Base-by-base conservation (phyloP, 2,113 vertebrate genomes). In the Takifugu bimaculatus region DNA sequence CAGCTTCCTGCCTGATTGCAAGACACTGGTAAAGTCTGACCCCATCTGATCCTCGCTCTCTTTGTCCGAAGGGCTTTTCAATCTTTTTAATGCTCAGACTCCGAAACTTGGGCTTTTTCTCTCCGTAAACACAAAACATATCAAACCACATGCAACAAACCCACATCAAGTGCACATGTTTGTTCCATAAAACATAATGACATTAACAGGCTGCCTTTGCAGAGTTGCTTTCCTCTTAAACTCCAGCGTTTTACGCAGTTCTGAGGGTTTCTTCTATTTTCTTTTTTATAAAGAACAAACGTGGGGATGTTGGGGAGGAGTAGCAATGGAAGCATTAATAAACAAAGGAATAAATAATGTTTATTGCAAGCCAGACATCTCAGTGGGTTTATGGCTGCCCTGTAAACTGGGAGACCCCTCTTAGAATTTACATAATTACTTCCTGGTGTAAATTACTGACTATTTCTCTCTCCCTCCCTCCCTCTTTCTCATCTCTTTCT, bases 341-440 rank as follows among this genome's bases (percentile, higher is more conserved):
- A 84, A 89, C 75, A 86, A 79, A 85, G 75, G 76, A 83, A 83
- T 87, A 86, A 86, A 85, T 88, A 84, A 82, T 80, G 80, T 86
- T 87, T 82, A 85, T 82, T 84, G 81, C 56, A 3, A 85, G 83
- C 63, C 77, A 83, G 85, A 78, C 84, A 76, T 87, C 79, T 78
- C 77, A 75, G 83, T 68, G 70, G 75, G 63, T 88, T 88, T 87
- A 86, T 81, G 75, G 81, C 57, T 75, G 65, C 69, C 85, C 79
- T 79, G 74, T 88, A 83, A 85, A 85, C 74, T 80, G 50, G 50
- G 78, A 63, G 78, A 76, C 77, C 70, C 59, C 13, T 58, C 65
- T 79, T 83, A 79, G 75, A 81, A 88, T 87, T 87, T 80, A 81
- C 75, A 79, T 88, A 82, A 89, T 86, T 77, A 88, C 84, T 89